These are phyloP conservation scores for Ecliptopera silaceata DNA, from an alignment of 2,888 invertebrate genomes.

Conservation along the genomic window DNA sequence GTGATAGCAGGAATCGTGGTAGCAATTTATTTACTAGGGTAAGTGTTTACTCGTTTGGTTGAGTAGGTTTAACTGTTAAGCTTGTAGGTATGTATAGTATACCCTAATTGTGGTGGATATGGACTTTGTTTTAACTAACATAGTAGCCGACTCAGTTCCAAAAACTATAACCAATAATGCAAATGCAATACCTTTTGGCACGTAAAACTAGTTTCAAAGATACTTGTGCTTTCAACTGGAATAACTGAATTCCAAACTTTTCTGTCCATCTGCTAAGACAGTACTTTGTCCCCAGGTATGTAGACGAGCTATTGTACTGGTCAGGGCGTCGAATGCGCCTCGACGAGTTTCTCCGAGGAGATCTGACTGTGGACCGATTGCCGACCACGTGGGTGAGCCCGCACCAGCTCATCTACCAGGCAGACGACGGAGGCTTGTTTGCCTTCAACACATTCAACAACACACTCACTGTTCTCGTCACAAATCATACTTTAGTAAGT, in stretches of 20 bases:
- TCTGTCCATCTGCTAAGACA: neutral
- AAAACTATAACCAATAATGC: too few relatives aligned
- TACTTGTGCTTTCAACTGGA: too few relatives aligned
- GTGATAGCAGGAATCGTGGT: conserved; percentile 94
- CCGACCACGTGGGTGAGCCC: conserved; percentile 92
- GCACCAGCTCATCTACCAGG: conserved; percentile 92
- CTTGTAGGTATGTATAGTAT: too few relatives aligned
- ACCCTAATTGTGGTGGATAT: too few relatives aligned
- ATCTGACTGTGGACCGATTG: conserved; percentile 87
- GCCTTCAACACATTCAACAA: conserved; percentile 91
- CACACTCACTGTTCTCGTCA: conserved; percentile 90
- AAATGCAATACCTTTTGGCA: too few relatives aligned
- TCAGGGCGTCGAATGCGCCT: conserved; percentile 93
- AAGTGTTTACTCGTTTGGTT: conserved; percentile 48
- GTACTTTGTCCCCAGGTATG: conserved; percentile 83
- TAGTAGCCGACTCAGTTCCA: too few relatives aligned
- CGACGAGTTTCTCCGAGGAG: conserved; percentile 92
- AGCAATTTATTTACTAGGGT: conserved; percentile 94
- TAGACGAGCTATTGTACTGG: conserved; percentile 95
- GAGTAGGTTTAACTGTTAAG: too few relatives aligned
- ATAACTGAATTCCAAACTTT: too few relatives aligned
- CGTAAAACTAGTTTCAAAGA: too few relatives aligned
- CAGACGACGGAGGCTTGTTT: conserved; percentile 92
- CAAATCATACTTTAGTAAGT: conserved; percentile 92
- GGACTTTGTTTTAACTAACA: too few relatives aligned